phyloP scores from a whole-genome alignment of 2,888 invertebrate genomes.

The Diplazon laetatorius region DNA sequence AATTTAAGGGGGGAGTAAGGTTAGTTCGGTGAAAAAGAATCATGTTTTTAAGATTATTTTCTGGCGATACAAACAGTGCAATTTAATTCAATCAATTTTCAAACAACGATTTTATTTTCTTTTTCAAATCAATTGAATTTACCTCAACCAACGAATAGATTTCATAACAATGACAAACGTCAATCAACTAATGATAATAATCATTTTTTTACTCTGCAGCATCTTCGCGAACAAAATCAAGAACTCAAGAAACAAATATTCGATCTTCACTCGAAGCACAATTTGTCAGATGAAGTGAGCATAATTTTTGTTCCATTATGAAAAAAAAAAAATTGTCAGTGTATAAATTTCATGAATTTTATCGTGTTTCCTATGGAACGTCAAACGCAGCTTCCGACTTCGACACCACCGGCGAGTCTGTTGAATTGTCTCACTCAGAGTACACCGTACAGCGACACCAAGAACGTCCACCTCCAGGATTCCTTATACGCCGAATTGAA shows the following conservation, averaged over 20 bases:
- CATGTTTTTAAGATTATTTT: too few species aligned
- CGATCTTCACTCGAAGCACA: conserved; percentile 58
- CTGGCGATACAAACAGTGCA: too few species aligned
- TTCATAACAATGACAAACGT: too few species aligned
- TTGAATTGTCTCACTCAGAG: conserved; percentile 61
- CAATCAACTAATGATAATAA: background rate
- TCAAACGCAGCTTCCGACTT: conserved; percentile 59
- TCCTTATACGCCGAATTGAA: conserved; percentile 71
- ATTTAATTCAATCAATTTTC: too few species aligned
- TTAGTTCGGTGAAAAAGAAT: too few species aligned
- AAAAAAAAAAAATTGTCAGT: background rate
- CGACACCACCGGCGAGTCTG: conserved; percentile 63
- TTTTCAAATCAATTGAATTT: too few species aligned
- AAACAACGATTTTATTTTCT: too few species aligned
- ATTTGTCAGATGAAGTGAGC: conserved; percentile 51
- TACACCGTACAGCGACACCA: conserved; percentile 53
- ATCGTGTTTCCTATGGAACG: too few species aligned
- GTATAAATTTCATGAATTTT: conserved; percentile 16
- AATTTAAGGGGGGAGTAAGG: too few species aligned
- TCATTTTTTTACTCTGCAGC: conserved; percentile 48
- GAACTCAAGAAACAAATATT: conserved; percentile 65
- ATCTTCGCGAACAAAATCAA: conserved; percentile 65
- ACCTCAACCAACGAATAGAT: background rate
- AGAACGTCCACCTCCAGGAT: conserved; percentile 57
- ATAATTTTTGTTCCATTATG: background rate